Conservation (phyloP, 2,888 invertebrate species). For the Epirrhoe alternata region DNA sequence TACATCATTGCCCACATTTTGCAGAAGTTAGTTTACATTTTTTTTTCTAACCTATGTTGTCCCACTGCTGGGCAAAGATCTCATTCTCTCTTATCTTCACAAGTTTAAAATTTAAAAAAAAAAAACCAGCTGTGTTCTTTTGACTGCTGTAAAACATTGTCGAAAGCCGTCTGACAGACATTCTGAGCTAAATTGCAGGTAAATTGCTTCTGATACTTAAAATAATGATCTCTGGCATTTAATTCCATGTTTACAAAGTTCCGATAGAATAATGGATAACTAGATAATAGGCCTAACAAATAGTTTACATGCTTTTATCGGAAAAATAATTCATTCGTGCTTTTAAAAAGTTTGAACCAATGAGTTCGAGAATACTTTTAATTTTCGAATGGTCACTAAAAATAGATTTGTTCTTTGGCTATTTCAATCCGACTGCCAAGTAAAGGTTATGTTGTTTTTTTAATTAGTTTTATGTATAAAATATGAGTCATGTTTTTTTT, state of each 20-base stretch:
- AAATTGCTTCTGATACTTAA: constrained; percentile 40
- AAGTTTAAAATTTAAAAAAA: too few species aligned
- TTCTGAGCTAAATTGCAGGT: constrained; percentile 33
- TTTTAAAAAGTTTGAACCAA: not conserved
- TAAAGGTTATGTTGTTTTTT: not conserved
- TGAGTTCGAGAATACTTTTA: not conserved
- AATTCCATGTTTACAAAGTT: constrained; percentile 23
- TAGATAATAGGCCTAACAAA: constrained; percentile 15
- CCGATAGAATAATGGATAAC: constrained; percentile 14
- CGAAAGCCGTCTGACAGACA: constrained; percentile 27
- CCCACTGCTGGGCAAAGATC: too few species aligned
- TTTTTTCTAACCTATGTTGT: too few species aligned
- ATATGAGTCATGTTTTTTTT: too few species aligned
- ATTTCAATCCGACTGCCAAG: not conserved
- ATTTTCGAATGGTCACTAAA: not conserved
- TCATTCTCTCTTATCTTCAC: too few species aligned
- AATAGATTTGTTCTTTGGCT: not conserved
- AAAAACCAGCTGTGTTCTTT: not conserved
- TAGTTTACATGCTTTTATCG: constrained; percentile 6
- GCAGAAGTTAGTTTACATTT: too few species aligned
- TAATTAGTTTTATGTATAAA: too few species aligned
- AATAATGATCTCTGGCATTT: constrained; percentile 26
- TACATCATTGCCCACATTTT: too few species aligned
- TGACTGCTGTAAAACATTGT: constrained; percentile 12
- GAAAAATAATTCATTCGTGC: not conserved